Evolutionary conservation across 1,140 invertebrate species (phyloP).

Genomic region (Zaprionus tsacasi): DNA sequence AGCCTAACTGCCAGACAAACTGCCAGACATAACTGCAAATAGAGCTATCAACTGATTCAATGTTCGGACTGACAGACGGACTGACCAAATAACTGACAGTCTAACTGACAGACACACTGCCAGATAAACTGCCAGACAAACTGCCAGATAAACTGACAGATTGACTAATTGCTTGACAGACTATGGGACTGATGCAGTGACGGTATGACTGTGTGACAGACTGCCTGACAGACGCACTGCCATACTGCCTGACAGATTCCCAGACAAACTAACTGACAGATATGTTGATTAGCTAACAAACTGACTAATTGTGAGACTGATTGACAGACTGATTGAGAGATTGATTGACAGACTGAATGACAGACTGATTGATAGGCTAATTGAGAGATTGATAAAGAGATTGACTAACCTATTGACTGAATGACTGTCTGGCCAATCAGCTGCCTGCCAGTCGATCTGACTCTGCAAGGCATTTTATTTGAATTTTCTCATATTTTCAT

Average conservation of each 20-base stretch:
- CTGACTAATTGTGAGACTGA: background rate
- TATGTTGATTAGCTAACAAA: too few relatives aligned
- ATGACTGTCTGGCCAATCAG: too few relatives aligned
- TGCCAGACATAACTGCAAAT: background rate
- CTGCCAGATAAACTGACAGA: background rate
- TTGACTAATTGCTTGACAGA: background rate
- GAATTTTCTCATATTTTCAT: background rate
- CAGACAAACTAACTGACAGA: background rate
- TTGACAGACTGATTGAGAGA: background rate
- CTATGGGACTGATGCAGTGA: too few relatives aligned
- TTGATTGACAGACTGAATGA: background rate
- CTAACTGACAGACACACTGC: background rate
- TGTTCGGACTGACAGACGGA: background rate
- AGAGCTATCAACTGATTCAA: background rate
- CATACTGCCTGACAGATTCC: background rate
- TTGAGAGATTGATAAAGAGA: background rate
- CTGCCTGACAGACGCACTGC: too few relatives aligned
- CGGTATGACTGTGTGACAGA: too few relatives aligned
- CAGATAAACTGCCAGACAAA: background rate
- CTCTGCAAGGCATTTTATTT: constrained; percentile 8
- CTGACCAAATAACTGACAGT: too few relatives aligned
- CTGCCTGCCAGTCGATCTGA: background rate
- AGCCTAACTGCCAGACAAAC: background rate
- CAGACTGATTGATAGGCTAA: background rate
- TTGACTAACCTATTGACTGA: too few relatives aligned